Conservation (phyloP, 2,888 invertebrate genomes). For the Choreutis nemorana region DNA sequence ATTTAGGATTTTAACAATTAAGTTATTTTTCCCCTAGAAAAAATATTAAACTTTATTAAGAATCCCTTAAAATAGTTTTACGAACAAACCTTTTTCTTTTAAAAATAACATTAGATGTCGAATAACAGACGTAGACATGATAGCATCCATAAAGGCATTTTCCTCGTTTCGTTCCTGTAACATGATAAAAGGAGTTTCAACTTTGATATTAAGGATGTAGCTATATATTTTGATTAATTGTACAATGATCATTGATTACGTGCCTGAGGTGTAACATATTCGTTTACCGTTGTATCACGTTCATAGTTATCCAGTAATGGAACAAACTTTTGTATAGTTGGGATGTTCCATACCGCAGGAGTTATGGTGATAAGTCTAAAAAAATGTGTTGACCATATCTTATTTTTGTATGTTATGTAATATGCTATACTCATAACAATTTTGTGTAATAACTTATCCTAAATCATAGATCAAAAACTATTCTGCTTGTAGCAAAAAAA, state of each 20-base stretch:
- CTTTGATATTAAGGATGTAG: too few relatives aligned
- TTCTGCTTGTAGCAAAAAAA: too few relatives aligned
- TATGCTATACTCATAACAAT: too few relatives aligned
- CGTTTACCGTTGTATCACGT: slow-evolving; percentile 74
- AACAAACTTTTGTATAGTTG: slow-evolving; percentile 77
- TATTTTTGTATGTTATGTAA: too few relatives aligned
- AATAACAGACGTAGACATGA: slow-evolving; percentile 81
- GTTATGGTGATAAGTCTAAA: slow-evolving; percentile 73
- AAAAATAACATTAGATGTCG: slow-evolving; percentile 73
- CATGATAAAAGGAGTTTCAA: background rate
- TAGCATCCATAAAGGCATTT: slow-evolving; percentile 78
- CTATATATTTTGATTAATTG: slow-evolving; percentile 3
- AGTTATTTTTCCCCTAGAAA: too few relatives aligned
- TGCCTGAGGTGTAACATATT: slow-evolving; percentile 75
- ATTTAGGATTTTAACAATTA: slow-evolving; percentile 2
- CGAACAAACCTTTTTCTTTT: slow-evolving; percentile 60
- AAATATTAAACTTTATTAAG: too few relatives aligned
- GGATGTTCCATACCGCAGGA: slow-evolving; percentile 68
- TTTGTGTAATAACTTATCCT: too few relatives aligned
- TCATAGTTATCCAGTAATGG: slow-evolving; percentile 88
- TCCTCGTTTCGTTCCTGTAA: slow-evolving; percentile 77
- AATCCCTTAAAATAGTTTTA: background rate
- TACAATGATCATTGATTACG: too few relatives aligned
- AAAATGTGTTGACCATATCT: too few relatives aligned
- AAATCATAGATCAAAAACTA: too few relatives aligned